Evolutionary conservation across 1,140 invertebrate species (phyloP), one percentile per base, ranked within the genome.

Genomic region (Dendroctonus valens): DNA sequence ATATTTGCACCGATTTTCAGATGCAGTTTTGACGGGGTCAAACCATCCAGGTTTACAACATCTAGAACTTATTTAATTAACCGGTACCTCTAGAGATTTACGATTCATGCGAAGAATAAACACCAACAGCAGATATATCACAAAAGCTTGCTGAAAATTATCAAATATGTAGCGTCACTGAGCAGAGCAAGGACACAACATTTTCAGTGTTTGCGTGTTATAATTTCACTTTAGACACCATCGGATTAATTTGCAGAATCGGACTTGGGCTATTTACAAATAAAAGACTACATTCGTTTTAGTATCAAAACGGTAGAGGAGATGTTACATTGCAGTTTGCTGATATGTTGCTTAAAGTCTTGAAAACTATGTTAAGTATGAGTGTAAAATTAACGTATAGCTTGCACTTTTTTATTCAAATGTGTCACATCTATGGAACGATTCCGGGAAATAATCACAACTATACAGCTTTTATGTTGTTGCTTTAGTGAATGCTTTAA

Each of bases 51-150:
- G 26, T 26, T 26, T 26, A 3, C 26, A 26, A 26, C 26, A 26
- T 26, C 26, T 26, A 3, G 26, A 26, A 26, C 3, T 26, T 26
- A 60, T 26, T 38, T 60, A 42, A 26, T 50, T 37, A 12, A 63
- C 40, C n/a, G 38, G 26, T 48, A n/a, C n/a, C 39, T 41, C 14
- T 58, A 55, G 8, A 39, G 8, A 42, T 40, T 12, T 52, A 52
- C 5, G 38, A 39, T 55, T 40, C 53, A 55, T 40, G 8, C 37
- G 11, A 59, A 15, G 58, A 48, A 38, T 12, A 51, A 15, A 74
- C 71, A 74, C 70, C 73, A 74, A 74, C 71, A 74, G 73, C 73
- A 74, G 73, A 74, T 72, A 53, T 61, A 60, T 41, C 72, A 72
- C 69, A 69, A 73, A 74, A 74, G 71, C 73, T 71, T 69, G 71